Conservation (phyloP, 2,888 invertebrate genomes). For the Phorcus lineatus region DNA sequence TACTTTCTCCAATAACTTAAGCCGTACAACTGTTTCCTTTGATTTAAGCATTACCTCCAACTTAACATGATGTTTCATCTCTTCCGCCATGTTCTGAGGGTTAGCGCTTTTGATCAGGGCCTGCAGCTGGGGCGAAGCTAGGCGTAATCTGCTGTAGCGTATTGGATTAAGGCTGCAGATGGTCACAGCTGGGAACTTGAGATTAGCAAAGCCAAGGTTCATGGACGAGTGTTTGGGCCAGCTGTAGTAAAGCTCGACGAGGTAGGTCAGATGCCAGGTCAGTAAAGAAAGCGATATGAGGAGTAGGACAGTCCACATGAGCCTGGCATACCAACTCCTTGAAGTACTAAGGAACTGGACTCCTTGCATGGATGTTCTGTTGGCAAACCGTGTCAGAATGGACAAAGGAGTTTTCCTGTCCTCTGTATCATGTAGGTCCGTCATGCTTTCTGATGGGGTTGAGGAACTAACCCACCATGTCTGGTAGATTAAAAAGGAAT, state of each 20-base stretch:
- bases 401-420: not conserved
- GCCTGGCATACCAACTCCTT: conserved; percentile 26
- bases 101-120: not conserved
- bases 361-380: conserved; percentile 40
- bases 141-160: not conserved
- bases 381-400: conserved; percentile 28
- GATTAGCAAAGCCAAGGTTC: conserved; percentile 29
- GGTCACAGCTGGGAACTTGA: conserved; percentile 41
- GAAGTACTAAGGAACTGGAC: conserved; percentile 31
- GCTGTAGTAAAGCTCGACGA: conserved; percentile 26
- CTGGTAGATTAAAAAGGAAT: too few relatives aligned
- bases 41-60: too few relatives aligned
- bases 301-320: conserved; percentile 36
- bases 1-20: too few relatives aligned
- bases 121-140: not conserved
- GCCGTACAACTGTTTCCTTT: too few relatives aligned
- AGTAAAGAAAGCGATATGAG: conserved; percentile 25
- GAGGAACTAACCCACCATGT: too few relatives aligned
- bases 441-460: too few relatives aligned
- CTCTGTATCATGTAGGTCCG: too few relatives aligned
- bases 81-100: not conserved
- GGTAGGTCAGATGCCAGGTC: conserved; percentile 25
- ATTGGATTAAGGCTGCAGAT: conserved; percentile 45
- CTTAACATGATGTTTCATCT: not conserved
- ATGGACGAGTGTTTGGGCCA: conserved; percentile 29